Conservation (phyloP, 2,888 invertebrate species). For the Acleris literana region DNA sequence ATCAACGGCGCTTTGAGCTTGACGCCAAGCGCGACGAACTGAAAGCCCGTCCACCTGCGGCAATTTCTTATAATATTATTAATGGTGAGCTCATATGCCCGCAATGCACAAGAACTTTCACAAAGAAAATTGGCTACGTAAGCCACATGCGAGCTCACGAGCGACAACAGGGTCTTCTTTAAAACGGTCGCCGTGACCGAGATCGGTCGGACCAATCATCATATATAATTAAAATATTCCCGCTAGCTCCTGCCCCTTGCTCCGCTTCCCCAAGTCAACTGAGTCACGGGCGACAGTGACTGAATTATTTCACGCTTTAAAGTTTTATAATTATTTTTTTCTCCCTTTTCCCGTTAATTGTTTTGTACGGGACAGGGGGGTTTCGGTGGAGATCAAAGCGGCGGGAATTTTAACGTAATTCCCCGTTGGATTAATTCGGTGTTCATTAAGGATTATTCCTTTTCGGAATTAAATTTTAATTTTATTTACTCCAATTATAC, state of each 20-base stretch:
- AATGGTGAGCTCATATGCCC: too few species aligned
- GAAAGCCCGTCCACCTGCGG: too few species aligned
- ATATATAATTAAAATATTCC: too few species aligned
- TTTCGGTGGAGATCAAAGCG: slow-evolving; percentile 9
- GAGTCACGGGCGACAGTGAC: slow-evolving; percentile 28
- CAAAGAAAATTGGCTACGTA: too few species aligned
- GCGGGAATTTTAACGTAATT: background rate
- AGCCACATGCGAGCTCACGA: too few species aligned
- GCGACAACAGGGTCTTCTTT: too few species aligned
- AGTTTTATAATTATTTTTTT: slow-evolving; percentile 37
- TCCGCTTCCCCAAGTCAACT: slow-evolving; percentile 5
- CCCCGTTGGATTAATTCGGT: background rate
- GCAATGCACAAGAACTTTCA: too few species aligned
- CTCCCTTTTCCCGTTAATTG: slow-evolving; percentile 31
- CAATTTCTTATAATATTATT: too few species aligned
- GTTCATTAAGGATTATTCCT: background rate
- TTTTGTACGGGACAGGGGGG: slow-evolving; percentile 22
- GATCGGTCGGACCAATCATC: too few species aligned
- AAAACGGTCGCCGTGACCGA: too few species aligned
- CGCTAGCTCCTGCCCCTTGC: background rate
- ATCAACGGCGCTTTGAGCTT: too few species aligned
- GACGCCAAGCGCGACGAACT: too few species aligned
- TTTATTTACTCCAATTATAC: background rate
- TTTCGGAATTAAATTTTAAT: background rate
- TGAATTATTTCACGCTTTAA: slow-evolving; percentile 35